Evolutionary conservation across 1,140 invertebrate genomes (phyloP), one percentile per base, ranked within the genome.

Genomic region (Drosophila oshimai): DNA sequence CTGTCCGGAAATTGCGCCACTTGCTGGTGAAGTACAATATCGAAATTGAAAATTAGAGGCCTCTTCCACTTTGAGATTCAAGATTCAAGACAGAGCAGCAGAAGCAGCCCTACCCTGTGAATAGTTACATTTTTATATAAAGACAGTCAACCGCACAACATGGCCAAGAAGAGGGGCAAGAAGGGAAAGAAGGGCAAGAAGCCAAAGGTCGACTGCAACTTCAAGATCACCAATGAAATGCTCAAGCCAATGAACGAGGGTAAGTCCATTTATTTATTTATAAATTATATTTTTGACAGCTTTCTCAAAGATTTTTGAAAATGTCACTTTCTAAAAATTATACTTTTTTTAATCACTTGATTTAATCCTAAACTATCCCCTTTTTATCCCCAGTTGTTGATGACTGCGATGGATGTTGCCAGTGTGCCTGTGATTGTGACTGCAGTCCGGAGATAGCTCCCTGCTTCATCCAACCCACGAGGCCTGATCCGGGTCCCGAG

Each of bases 21-120:
- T 81, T 72, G 50, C 47, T 90, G 65, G 49, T 74, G 73, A 90
- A 90, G 71, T 90, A 87, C 64, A 75, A 76, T 51, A 87, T 88
- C 77, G 39, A 83, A 88, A 88, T 87, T 83, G 83, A 77, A 22
- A 67, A 54, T 67, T 62, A 17, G 28, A 29, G 36, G 36, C 29
- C 26, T 45, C 60, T n/a, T 26, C 7, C 18, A 33, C n/a, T n/a
- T n/a, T 13, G n/a, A 20, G 18, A 41, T 3, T 22, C 4, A 0
- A 41, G 12, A 22, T 18, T 15, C 46, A 6, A 4, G 18, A 12
- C 28, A 12, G 28, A 47, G n/a, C 28, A 47, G 4, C 46, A 39
- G 7, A 15, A 18, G 36, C 36, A 39, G 17, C 18, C 20, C 31
- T 37, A 20, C 24, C 22, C 17, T 28, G 49, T 51, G 49, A 37